Percentiles rank a stretch among this genome's conserved stretches.
These are phyloP conservation scores for Callaeas wilsoni DNA, from an alignment of 2,113 vertebrate genomes.

Conservation along the genomic window DNA sequence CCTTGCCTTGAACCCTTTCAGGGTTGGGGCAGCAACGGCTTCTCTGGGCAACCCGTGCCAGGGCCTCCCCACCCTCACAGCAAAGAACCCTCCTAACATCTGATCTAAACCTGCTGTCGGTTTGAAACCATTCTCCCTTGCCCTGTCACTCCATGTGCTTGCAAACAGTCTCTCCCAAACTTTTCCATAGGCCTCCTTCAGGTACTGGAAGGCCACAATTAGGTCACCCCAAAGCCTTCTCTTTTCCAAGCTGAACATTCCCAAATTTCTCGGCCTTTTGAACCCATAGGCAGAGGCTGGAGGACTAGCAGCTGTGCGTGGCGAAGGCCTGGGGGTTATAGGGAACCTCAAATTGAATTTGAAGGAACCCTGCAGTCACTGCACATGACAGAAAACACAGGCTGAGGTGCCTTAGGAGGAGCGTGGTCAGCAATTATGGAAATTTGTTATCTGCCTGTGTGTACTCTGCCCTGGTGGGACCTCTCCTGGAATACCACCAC, in stretches of 20 bases:
- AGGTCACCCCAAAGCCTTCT: neutral
- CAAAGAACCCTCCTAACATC: neutral
- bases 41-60: neutral
- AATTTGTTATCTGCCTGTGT: neutral
- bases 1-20: neutral
- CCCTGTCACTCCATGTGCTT: neutral
- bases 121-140: neutral
- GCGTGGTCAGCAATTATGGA: accelerated
- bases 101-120: neutral
- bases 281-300: neutral
- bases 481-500: neutral
- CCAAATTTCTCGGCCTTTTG: neutral
- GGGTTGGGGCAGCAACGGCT: neutral
- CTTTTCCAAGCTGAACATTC: neutral
- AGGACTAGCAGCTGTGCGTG: neutral
- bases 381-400: neutral
- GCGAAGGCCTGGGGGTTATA: neutral
- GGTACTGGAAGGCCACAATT: neutral
- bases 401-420: neutral
- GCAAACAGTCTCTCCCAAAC: neutral
- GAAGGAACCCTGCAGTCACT: neutral
- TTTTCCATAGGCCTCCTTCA: neutral
- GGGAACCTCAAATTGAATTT: neutral
- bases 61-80: neutral
- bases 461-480: accelerated